phyloP scores from a whole-genome alignment of 2,113 vertebrate genomes.

The Lipophrys pholis region DNA sequence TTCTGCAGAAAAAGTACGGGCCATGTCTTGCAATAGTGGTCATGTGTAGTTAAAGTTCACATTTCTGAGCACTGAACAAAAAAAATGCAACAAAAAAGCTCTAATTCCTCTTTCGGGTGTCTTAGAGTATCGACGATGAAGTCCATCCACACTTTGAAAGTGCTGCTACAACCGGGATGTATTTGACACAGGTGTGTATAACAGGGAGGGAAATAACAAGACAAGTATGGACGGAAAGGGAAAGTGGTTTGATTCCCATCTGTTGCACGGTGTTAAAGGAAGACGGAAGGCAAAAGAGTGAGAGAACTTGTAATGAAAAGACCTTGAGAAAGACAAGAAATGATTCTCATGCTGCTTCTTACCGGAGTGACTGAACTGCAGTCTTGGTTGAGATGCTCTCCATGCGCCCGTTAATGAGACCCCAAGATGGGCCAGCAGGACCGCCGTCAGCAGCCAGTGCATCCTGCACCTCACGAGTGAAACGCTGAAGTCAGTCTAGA shows the following conservation, averaged over 20 bases:
- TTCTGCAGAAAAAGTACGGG: no score
- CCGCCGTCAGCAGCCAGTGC: conserved; percentile 60
- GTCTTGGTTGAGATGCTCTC: conserved; percentile 80
- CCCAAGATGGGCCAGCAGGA: conserved; percentile 66
- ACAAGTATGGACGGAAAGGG: conserved; percentile 21
- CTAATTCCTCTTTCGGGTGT: no score
- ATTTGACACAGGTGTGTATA: no score
- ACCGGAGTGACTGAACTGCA: conserved; percentile 82
- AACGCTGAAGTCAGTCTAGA: conserved; percentile 17
- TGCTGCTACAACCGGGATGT: no score
- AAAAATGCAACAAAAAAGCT: no score
- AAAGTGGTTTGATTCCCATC: neutral
- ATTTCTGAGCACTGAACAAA: no score
- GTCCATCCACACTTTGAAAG: no score
- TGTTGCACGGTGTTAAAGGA: no score
- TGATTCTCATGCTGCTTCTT: conserved; percentile 37
- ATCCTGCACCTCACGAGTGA: conserved; percentile 58
- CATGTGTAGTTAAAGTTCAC: no score
- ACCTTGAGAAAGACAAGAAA: neutral
- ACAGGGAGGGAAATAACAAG: neutral
- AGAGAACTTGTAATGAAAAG: neutral
- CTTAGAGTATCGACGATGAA: no score
- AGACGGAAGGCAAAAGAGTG: neutral
- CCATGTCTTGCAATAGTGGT: no score
- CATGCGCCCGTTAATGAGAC: conserved; percentile 69